Conservation (phyloP, 2,113 vertebrate species). For the Onychostoma macrolepis region DNA sequence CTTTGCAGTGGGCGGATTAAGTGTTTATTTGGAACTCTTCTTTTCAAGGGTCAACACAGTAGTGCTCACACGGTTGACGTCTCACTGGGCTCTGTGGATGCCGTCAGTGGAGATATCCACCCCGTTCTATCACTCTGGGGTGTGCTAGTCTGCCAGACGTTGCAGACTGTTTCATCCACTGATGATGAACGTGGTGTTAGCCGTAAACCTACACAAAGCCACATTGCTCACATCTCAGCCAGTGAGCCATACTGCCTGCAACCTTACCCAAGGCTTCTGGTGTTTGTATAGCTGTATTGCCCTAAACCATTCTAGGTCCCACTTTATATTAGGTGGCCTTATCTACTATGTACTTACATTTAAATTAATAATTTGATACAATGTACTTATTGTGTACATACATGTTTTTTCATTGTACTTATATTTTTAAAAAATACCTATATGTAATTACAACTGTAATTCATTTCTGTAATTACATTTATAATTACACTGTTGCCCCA, state of each 20-base stretch:
- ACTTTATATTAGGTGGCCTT: too few relatives aligned
- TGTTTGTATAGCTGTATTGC: background rate
- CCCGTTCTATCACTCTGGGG: slow-evolving; percentile 47
- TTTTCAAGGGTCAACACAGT: slow-evolving; percentile 28
- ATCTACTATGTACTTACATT: too few relatives aligned
- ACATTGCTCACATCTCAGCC: background rate
- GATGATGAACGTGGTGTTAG: slow-evolving; percentile 29
- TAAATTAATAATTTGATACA: too few relatives aligned
- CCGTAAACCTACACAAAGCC: slow-evolving; percentile 24
- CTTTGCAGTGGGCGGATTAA: background rate
- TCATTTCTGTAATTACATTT: too few relatives aligned
- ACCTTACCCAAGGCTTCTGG: background rate
- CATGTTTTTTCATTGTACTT: too few relatives aligned
- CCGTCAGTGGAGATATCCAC: slow-evolving; percentile 45
- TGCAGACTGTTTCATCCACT: slow-evolving; percentile 33
- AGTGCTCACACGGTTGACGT: background rate
- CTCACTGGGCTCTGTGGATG: slow-evolving; percentile 9
- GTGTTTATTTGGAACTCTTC: slow-evolving; percentile 14
- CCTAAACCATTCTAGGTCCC: background rate
- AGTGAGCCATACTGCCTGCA: background rate
- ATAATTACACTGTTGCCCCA: too few relatives aligned
- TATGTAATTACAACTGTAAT: too few relatives aligned
- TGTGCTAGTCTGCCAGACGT: background rate
- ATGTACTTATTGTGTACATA: too few relatives aligned
- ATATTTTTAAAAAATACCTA: too few relatives aligned